Percentiles rank a stretch among this genome's conserved stretches.
Conservation (phyloP, 2,888 invertebrate species). For the Volucella bombylans region DNA sequence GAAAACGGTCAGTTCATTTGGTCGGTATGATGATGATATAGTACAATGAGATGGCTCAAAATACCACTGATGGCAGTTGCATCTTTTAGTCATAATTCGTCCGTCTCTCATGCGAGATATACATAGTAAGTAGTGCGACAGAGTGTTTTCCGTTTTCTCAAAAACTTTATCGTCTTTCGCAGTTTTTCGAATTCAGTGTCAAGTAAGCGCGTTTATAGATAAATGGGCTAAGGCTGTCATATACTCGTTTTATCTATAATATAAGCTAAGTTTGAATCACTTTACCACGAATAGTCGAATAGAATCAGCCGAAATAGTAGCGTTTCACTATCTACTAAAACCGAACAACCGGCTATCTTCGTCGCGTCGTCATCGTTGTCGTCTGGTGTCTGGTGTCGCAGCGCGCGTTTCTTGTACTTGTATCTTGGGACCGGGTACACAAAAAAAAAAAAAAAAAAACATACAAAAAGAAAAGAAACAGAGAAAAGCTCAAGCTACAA, state of each 20-base stretch:
- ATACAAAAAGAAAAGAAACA: conserved; percentile 49
- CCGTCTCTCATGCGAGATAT: conserved; percentile 66
- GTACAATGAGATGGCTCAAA: conserved; percentile 48
- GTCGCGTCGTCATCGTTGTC: conserved; percentile 53
- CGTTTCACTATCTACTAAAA: conserved; percentile 12
- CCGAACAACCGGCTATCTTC: conserved; percentile 61
- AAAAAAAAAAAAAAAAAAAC: conserved; percentile 41
- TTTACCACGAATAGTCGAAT: background rate
- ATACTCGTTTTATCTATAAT: background rate
- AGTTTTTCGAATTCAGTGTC: conserved; percentile 12
- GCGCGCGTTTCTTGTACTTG: conserved; percentile 48
- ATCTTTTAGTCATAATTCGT: conserved; percentile 67
- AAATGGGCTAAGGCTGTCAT: conserved; percentile 4
- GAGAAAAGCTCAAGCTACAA: conserved; percentile 65
- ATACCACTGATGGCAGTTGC: conserved; percentile 58
- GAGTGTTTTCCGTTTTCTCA: background rate
- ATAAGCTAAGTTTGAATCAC: conserved; percentile 13
- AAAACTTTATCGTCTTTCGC: background rate
- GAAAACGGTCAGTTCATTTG: conserved; percentile 49
- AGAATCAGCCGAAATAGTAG: conserved; percentile 23
- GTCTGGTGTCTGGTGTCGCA: conserved; percentile 49
- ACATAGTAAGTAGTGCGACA: conserved; percentile 25
- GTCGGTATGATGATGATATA: conserved; percentile 20
- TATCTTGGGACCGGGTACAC: conserved; percentile 53
- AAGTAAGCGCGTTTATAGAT: background rate